A percentile compares a stretch with the other conserved stretches of the same genome.
Conservation (phyloP, 2,888 invertebrate genomes). For the Caenorhabditis japonica region DNA sequence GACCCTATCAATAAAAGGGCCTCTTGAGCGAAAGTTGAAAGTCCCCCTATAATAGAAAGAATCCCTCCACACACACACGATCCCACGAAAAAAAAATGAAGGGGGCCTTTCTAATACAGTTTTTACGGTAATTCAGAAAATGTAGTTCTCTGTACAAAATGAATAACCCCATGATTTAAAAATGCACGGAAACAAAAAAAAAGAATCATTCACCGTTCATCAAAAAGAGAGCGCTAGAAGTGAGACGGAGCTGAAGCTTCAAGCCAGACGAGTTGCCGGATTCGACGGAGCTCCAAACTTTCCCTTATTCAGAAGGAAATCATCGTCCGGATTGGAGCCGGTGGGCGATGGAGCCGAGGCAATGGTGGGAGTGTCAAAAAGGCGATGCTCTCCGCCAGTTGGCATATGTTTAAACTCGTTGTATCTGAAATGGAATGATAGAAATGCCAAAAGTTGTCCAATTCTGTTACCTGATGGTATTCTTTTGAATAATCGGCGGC, state of each 20-base stretch:
- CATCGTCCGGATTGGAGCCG: slow-evolving; percentile 41
- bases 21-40: no score
- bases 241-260: slow-evolving; percentile 5
- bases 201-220: neutral
- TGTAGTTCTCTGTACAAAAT: no score
- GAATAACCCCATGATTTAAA: no score
- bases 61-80: no score
- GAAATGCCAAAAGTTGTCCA: neutral
- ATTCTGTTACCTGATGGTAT: slow-evolving; percentile 40
- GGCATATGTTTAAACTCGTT: slow-evolving; percentile 58
- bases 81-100: no score
- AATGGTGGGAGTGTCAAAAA: slow-evolving; percentile 53
- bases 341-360: slow-evolving; percentile 26
- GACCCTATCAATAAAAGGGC: no score
- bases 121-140: no score
- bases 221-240: neutral
- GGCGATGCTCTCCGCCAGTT: slow-evolving; percentile 62
- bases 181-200: neutral
- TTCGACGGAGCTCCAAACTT: slow-evolving; percentile 61
- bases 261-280: slow-evolving; percentile 44
- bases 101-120: no score
- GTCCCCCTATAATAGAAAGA: no score
- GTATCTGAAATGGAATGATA: slow-evolving; percentile 49
- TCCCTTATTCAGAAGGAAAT: slow-evolving; percentile 49
- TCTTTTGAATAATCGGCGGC: no score